A percentile compares a stretch with the other conserved stretches of the same genome.
Conservation (phyloP, 2,888 invertebrate genomes). For the Disparrhopalites patrizii region DNA sequence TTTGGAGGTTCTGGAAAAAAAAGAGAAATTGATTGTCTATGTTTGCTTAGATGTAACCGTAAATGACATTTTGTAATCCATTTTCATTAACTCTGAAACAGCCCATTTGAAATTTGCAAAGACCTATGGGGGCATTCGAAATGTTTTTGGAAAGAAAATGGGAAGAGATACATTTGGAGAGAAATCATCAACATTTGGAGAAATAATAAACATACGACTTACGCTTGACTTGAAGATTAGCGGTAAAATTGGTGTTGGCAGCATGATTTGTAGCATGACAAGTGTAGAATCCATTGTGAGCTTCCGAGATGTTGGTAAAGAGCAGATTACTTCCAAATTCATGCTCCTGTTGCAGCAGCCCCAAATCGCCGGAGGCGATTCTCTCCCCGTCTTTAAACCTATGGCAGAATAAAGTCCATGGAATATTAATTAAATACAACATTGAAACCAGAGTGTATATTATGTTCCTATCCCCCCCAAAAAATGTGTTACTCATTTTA, state of each 20-base stretch:
- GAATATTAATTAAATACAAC: too few relatives aligned
- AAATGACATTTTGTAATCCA: not conserved
- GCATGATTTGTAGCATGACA: conserved; percentile 56
- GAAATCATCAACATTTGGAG: too few relatives aligned
- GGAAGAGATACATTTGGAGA: too few relatives aligned
- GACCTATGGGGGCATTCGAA: not conserved
- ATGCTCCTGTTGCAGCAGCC: conserved; percentile 49
- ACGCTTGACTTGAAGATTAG: conserved; percentile 54
- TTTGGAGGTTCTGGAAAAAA: conserved; percentile 52
- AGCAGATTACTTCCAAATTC: conserved; percentile 51
- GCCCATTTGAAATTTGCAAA: too few relatives aligned
- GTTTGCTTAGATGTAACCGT: not conserved
- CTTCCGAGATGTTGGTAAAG: conserved; percentile 50
- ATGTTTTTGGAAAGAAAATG: too few relatives aligned
- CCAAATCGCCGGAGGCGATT: conserved; percentile 28
- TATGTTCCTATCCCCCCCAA: not conserved
- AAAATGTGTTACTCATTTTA: not conserved
- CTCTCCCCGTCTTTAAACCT: conserved; percentile 28
- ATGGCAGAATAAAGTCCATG: not conserved
- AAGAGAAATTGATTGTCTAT: too few relatives aligned
- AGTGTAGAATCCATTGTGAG: conserved; percentile 57
- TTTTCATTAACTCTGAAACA: not conserved
- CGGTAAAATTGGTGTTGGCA: conserved; percentile 52
- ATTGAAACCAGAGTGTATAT: not conserved
- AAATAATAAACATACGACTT: conserved; percentile 31